Evolutionary conservation across 2,888 invertebrate genomes (phyloP).

Genomic region (Andrena bucephala): DNA sequence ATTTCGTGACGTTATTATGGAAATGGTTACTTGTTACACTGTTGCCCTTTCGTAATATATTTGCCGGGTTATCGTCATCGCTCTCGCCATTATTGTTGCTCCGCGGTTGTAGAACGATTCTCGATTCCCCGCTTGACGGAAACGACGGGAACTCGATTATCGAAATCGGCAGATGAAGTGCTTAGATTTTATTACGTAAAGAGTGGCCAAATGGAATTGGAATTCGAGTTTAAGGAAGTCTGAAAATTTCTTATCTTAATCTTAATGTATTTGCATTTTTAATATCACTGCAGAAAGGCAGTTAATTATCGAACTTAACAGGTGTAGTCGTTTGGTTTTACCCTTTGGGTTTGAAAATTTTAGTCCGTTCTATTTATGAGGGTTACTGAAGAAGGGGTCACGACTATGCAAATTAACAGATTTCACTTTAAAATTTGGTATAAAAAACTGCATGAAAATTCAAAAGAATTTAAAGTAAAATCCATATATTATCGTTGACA

Average conservation of each 20-base stretch:
- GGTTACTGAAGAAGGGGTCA: no score
- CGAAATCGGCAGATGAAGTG: neutral
- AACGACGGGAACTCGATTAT: neutral
- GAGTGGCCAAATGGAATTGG: neutral
- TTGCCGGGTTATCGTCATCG: conserved; percentile 15
- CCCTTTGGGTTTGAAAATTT: no score
- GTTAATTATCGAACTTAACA: no score
- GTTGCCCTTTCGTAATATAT: conserved; percentile 21
- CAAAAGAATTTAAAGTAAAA: neutral
- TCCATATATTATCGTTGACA: no score
- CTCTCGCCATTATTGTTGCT: conserved; percentile 1
- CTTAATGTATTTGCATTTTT: no score
- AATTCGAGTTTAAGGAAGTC: neutral
- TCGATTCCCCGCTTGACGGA: neutral
- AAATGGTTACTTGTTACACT: conserved; percentile 34
- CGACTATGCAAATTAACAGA: no score
- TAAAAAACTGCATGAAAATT: neutral
- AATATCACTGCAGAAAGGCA: no score
- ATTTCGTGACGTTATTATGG: conserved; percentile 39
- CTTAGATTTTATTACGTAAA: no score
- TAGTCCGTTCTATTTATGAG: no score
- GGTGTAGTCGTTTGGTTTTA: no score
- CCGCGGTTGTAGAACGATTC: conserved; percentile 8
- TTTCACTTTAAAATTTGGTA: neutral
- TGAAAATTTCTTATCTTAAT: no score